A percentile compares a stretch with the other conserved stretches of the same genome.
phyloP scores from a whole-genome alignment of 2,888 invertebrate genomes.

The Protonemura montana region DNA sequence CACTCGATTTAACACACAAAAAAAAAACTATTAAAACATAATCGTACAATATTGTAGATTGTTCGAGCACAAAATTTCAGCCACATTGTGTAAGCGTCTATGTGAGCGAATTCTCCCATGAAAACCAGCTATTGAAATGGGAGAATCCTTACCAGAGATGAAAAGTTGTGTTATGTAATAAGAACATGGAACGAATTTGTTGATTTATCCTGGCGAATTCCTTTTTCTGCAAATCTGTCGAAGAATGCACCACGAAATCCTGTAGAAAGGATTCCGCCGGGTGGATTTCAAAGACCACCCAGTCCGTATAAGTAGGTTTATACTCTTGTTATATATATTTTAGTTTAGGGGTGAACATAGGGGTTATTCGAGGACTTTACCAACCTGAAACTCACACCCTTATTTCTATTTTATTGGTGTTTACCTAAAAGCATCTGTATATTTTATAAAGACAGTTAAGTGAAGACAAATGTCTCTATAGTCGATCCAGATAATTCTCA shows the following conservation, averaged over 20 bases:
- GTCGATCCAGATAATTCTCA: not conserved
- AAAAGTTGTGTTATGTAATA: conserved; percentile 36
- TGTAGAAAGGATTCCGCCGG: not conserved
- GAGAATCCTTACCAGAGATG: not conserved
- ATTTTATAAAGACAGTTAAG: not conserved
- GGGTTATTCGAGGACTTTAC: conserved; percentile 24
- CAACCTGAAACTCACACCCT: conserved; percentile 18
- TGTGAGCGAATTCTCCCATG: conserved; percentile 29
- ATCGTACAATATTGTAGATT: not conserved
- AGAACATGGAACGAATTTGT: conserved; percentile 31
- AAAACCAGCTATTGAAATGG: conserved; percentile 2
- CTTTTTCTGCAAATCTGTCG: conserved; percentile 40
- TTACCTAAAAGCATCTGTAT: conserved; percentile 12
- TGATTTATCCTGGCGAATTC: conserved; percentile 34
- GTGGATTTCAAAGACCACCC: conserved; percentile 25
- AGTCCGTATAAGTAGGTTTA: conserved; percentile 39
- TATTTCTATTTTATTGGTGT: conserved; percentile 3
- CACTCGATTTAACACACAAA: not conserved
- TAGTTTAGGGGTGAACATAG: not conserved
- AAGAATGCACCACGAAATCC: conserved; percentile 39
- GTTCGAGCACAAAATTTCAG: not conserved
- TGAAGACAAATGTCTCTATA: not conserved
- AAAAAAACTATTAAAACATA: conserved; percentile 3
- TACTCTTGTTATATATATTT: conserved; percentile 29
- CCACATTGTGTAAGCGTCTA: not conserved